These are phyloP conservation scores for Saimiri boliviensis DNA, from an alignment of 2,113 vertebrate genomes.

Conservation along the genomic window DNA sequence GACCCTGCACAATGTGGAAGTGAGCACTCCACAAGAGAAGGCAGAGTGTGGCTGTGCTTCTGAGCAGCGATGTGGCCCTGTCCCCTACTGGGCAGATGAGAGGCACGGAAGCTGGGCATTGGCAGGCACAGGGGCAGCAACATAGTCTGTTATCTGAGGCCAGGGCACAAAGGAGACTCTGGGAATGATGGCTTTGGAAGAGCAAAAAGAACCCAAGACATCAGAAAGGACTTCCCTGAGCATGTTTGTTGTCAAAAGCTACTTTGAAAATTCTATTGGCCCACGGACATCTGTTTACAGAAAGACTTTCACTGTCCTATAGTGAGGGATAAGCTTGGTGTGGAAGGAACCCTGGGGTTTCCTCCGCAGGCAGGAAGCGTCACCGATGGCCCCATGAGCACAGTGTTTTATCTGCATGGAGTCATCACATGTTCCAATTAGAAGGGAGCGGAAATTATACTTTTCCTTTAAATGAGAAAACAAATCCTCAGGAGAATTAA, in stretches of 20 bases:
- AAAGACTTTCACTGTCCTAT: background rate
- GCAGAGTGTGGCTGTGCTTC: background rate
- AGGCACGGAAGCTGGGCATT: accelerated
- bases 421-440: background rate
- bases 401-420: background rate
- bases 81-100: accelerated
- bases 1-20: background rate
- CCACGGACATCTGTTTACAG: background rate
- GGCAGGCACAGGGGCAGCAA: accelerated
- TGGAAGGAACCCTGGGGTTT: background rate
- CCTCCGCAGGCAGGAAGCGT: background rate
- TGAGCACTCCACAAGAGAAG: accelerated
- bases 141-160: background rate
- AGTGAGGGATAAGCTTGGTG: background rate
- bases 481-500: background rate
- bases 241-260: background rate
- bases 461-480: background rate
- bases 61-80: accelerated
- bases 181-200: accelerated
- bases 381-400: too few relatives aligned
- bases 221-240: background rate
- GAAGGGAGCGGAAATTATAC: background rate
- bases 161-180: accelerated
- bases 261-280: background rate
- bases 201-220: background rate